Evolutionary conservation across 2,888 invertebrate species (phyloP).

Genomic region (Drosophila rubida): DNA sequence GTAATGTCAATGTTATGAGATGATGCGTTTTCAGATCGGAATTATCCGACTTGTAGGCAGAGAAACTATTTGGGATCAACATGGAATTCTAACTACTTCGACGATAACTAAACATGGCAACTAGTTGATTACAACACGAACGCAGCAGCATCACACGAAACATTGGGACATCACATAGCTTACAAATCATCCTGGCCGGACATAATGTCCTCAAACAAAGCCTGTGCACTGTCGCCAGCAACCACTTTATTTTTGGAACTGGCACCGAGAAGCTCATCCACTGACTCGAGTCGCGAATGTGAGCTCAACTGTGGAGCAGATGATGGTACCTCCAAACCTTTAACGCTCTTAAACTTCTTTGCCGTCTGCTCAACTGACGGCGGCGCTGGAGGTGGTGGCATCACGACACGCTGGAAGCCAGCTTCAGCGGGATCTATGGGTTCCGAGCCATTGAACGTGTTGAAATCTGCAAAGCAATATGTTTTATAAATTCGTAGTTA

Average conservation of each 20-base stretch:
- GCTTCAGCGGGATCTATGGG: slow-evolving; percentile 58
- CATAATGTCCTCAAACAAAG: slow-evolving; percentile 61
- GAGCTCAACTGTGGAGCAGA: not conserved
- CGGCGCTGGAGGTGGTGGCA: slow-evolving; percentile 25
- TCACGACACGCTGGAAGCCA: slow-evolving; percentile 40
- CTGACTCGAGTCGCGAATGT: slow-evolving; percentile 10
- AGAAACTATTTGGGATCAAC: not conserved
- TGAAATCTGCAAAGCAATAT: slow-evolving; percentile 69
- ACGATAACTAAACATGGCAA: slow-evolving; percentile 8
- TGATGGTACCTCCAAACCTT: not conserved
- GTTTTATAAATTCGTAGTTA: not conserved
- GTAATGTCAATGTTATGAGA: slow-evolving; percentile 12
- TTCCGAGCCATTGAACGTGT: slow-evolving; percentile 71
- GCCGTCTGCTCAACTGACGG: slow-evolving; percentile 25
- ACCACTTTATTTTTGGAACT: slow-evolving; percentile 36
- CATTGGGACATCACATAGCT: slow-evolving; percentile 27
- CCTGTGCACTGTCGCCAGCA: slow-evolving; percentile 52
- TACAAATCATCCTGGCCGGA: slow-evolving; percentile 62
- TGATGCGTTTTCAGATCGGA: not conserved
- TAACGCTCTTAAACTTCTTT: slow-evolving; percentile 48
- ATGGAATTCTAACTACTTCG: not conserved
- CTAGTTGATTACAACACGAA: slow-evolving; percentile 7
- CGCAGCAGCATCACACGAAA: not conserved
- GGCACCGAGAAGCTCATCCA: slow-evolving; percentile 47
- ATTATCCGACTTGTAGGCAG: not conserved